Percentiles rank a stretch among this genome's conserved stretches.
phyloP scores from a whole-genome alignment of 2,888 invertebrate genomes.

The Torymus auratus region DNA sequence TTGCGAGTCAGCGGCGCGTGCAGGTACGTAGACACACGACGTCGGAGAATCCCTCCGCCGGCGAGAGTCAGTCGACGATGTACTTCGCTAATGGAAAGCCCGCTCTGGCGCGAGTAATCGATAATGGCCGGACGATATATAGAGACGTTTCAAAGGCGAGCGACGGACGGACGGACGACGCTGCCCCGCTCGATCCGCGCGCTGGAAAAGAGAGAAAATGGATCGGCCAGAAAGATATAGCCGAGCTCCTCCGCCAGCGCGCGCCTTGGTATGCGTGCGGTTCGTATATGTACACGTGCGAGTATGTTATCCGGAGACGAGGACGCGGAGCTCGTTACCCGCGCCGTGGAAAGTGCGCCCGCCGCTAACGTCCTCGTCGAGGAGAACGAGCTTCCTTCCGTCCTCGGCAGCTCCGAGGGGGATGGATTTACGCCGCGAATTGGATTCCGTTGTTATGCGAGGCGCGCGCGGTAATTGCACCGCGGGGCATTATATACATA shows the following conservation, averaged over 20 bases:
- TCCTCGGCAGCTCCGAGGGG: too few relatives aligned
- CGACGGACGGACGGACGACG: neutral
- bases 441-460: constrained; percentile 20
- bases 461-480: neutral
- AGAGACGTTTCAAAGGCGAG: constrained; percentile 34
- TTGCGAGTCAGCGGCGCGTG: too few relatives aligned
- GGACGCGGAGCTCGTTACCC: constrained; percentile 10
- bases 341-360: neutral
- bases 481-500: too few relatives aligned
- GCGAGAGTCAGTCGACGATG: constrained; percentile 71
- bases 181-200: neutral
- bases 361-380: too few relatives aligned
- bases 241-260: too few relatives aligned
- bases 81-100: constrained; percentile 76
- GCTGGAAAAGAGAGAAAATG: neutral
- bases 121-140: constrained; percentile 60
- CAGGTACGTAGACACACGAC: neutral
- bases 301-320: too few relatives aligned
- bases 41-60: neutral
- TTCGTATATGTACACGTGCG: too few relatives aligned
- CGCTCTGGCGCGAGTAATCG: constrained; percentile 62
- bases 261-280: neutral
- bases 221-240: neutral
- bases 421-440: constrained; percentile 7
- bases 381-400: too few relatives aligned